Conservation (phyloP, 2,113 vertebrate genomes). For the Pterophyllum scalare region DNA sequence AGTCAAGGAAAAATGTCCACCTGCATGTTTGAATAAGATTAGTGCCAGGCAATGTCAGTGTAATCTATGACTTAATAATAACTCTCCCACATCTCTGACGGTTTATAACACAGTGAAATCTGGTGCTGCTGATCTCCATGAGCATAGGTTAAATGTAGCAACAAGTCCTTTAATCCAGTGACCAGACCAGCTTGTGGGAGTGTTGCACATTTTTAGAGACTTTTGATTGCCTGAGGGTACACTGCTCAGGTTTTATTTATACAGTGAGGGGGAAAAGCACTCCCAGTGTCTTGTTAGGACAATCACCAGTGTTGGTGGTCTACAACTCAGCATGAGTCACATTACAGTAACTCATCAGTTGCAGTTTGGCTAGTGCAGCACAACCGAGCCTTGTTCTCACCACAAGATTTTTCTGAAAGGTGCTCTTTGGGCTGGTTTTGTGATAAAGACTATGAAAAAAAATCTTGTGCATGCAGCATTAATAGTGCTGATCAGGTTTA, state of each 20-base stretch:
- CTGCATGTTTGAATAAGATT: neutral
- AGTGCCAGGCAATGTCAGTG: neutral
- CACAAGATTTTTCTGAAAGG: neutral
- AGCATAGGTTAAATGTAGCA: neutral
- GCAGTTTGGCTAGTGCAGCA: neutral
- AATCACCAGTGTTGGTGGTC: slow-evolving; percentile 1
- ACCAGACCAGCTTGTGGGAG: neutral
- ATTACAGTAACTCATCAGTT: slow-evolving; percentile 3
- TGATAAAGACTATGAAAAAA: neutral
- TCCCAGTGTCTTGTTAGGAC: slow-evolving; percentile 21
- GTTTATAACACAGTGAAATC: neutral
- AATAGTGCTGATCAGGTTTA: neutral
- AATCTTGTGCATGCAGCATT: no score
- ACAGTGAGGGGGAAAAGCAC: neutral
- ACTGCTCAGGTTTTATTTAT: neutral
- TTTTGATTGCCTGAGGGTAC: neutral
- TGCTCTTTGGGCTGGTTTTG: neutral
- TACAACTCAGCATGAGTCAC: neutral
- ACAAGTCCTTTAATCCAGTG: neutral
- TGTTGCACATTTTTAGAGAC: neutral
- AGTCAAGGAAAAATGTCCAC: slow-evolving; percentile 60
- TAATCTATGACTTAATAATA: neutral
- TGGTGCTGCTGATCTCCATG: neutral
- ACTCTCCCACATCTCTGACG: neutral
- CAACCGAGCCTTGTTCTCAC: neutral